These are phyloP conservation scores for Pelmatolapia mariae DNA, from an alignment of 2,113 vertebrate genomes.

Conservation along the genomic window DNA sequence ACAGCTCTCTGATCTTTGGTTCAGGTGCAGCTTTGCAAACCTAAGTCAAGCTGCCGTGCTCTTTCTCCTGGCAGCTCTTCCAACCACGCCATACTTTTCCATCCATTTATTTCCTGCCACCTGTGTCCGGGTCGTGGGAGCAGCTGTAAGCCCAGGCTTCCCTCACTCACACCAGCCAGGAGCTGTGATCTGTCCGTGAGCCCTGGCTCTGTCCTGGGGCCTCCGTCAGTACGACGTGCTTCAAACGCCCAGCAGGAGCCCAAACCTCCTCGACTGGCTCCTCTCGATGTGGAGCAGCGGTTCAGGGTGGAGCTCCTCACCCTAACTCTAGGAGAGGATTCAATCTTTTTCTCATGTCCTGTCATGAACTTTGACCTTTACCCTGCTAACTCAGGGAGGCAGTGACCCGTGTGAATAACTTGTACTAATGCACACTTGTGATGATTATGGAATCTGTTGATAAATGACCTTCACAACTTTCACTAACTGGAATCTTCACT, in stretches of 20 bases:
- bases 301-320: neutral
- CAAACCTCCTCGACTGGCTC: neutral
- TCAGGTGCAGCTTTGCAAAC: neutral
- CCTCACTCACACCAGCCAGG: neutral
- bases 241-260: neutral
- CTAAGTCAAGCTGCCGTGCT: neutral
- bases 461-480: neutral
- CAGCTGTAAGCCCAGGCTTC: neutral
- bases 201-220: rapidly evolving
- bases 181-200: neutral
- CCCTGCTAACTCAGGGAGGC: neutral
- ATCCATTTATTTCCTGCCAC: neutral
- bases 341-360: neutral
- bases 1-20: neutral
- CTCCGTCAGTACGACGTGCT: neutral
- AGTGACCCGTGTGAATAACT: neutral
- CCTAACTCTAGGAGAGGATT: neutral
- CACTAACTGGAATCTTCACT: neutral
- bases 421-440: neutral
- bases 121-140: neutral
- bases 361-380: neutral
- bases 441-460: neutral
- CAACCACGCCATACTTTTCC: neutral
- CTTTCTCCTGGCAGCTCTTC: neutral
- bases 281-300: rapidly evolving